phyloP scores from a whole-genome alignment of 1,140 invertebrate genomes.

The Littorina saxatilis region DNA sequence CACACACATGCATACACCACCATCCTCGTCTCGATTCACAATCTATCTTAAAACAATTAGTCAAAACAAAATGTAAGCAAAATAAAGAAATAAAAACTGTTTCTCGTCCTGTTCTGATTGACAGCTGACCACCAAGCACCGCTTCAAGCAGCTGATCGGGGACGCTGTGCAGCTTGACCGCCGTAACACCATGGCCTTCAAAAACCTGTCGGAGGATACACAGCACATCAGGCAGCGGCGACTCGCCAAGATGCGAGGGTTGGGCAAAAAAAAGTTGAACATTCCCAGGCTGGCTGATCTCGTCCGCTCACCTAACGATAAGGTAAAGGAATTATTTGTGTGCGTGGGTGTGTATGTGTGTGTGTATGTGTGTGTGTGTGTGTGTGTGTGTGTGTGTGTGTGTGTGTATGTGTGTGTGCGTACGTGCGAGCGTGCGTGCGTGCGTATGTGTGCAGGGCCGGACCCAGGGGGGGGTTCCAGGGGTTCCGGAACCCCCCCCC shows the following conservation, averaged over 20 bases:
- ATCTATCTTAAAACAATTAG: too few relatives aligned
- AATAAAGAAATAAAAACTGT: too few relatives aligned
- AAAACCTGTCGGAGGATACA: background rate
- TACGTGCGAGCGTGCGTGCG: background rate
- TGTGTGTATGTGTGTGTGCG: background rate
- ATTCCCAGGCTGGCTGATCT: conserved; percentile 30
- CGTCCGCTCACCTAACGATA: background rate
- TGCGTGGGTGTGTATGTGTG: background rate
- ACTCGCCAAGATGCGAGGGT: background rate
- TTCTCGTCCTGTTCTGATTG: too few relatives aligned
- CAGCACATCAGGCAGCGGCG: background rate
- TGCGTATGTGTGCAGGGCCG: too few relatives aligned
- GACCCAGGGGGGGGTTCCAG: too few relatives aligned
- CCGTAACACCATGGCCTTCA: conserved; percentile 12
- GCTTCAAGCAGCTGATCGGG: conserved; percentile 37
- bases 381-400: conserved; percentile 8
- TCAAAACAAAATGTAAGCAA: too few relatives aligned
- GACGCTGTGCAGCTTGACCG: conserved; percentile 38
- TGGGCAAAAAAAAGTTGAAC: conserved; percentile 18
- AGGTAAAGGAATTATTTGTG: conserved; percentile 3
- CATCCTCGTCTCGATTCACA: too few relatives aligned
- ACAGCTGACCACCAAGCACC: conserved; percentile 30
- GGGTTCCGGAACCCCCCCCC: too few relatives aligned
- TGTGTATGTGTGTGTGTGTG: conserved; percentile 17
- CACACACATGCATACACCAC: too few relatives aligned